Conservation (phyloP, 2,888 invertebrate species). For the Mythimna lalbum region DNA sequence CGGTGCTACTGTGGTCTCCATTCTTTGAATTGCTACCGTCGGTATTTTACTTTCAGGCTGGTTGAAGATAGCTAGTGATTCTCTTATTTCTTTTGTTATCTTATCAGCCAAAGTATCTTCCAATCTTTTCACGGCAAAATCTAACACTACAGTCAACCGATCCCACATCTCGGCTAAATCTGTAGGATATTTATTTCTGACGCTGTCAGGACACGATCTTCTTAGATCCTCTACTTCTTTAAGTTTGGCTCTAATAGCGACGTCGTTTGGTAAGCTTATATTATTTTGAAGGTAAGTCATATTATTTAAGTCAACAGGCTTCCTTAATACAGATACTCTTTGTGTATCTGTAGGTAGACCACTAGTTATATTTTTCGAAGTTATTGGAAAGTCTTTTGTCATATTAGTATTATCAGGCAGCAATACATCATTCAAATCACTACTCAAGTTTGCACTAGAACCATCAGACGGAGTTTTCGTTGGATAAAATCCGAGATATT, state of each 20-base stretch:
- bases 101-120: constrained; percentile 78
- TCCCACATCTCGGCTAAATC: constrained; percentile 77
- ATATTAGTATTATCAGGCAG: constrained; percentile 56
- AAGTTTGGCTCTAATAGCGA: constrained; percentile 70
- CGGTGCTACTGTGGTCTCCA: constrained; percentile 4
- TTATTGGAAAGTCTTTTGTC: constrained; percentile 8
- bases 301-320: constrained; percentile 64
- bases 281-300: constrained; percentile 61
- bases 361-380: constrained; percentile 56
- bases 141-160: constrained; percentile 73
- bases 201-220: constrained; percentile 68
- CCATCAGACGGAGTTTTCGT: constrained; percentile 66
- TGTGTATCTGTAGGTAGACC: constrained; percentile 40
- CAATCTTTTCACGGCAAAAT: constrained; percentile 75
- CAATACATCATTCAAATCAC: constrained; percentile 59
- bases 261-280: constrained; percentile 72
- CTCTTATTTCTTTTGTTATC: constrained; percentile 76
- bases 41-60: constrained; percentile 37
- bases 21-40: constrained; percentile 24
- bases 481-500: constrained; percentile 71
- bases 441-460: constrained; percentile 51
- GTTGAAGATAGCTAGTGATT: constrained; percentile 51
- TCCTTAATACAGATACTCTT: constrained; percentile 64
- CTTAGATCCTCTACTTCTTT: constrained; percentile 65
- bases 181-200: constrained; percentile 56